These are phyloP conservation scores for Centroberyx gerrardi DNA, from an alignment of 2,797 vertebrate species.

Conservation along the genomic window DNA sequence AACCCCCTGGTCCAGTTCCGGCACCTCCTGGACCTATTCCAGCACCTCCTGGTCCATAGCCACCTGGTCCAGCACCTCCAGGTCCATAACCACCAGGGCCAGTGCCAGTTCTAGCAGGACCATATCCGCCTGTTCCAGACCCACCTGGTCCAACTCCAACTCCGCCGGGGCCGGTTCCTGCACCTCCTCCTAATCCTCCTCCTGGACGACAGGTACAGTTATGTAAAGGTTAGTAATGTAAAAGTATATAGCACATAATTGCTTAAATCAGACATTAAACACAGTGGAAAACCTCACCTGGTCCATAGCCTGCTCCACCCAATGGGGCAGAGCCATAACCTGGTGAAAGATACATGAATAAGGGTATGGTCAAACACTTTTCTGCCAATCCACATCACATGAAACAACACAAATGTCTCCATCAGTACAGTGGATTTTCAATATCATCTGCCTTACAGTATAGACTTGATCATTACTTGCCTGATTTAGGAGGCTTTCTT, in stretches of 20 bases:
- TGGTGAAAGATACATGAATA: constrained; percentile 21
- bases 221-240: background rate
- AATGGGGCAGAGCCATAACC: constrained; percentile 43
- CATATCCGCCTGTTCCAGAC: constrained; percentile 30
- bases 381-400: background rate
- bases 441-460: background rate
- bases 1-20: constrained; percentile 57
- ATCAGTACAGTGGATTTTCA: background rate
- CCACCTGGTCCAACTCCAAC: constrained; percentile 42
- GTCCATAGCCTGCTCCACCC: constrained; percentile 52
- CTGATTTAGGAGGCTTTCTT: constrained; percentile 69
- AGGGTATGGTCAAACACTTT: background rate
- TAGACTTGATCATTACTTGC: constrained; percentile 36
- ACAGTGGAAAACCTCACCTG: constrained; percentile 42
- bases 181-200: constrained; percentile 53
- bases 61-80: constrained; percentile 35
- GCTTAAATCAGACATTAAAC: too few relatives aligned
- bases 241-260: background rate
- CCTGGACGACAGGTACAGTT: constrained; percentile 11
- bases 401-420: background rate
- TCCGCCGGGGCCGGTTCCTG: constrained; percentile 22
- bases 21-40: constrained; percentile 45
- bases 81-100: constrained; percentile 1
- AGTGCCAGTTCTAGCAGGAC: background rate
- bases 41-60: constrained; percentile 45